Evolutionary conservation across 2,113 vertebrate species (phyloP), one percentile per base, ranked within the genome.

Genomic region (Eptesicus fuscus): DNA sequence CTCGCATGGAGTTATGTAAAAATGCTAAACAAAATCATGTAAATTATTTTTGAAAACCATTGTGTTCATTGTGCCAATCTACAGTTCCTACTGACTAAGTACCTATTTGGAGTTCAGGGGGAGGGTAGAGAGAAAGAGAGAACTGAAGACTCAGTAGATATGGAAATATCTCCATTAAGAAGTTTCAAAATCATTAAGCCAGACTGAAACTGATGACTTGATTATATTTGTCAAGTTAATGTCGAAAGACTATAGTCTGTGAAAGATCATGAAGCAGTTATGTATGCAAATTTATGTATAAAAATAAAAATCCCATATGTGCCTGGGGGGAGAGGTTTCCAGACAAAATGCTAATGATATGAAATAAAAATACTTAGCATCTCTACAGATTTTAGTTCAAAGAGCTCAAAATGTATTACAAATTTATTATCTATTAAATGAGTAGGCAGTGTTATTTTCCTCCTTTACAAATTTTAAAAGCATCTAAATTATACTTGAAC

Each of bases 271-370:
- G 51, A 96, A 92, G 56, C 61, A 69, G 23, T 90, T 96, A 96
- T 96, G 90, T 96, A 96, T 97, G 95, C 92, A 97, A 97, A 97
- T 97, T 90, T 93, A 96, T 97, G 63, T 47, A 95, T 90, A 96
- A 96, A 97, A 97, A 95, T 95, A 90, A 96, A 93, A 97, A 73
- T 49, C 82, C 90, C 95, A 96, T 97, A 95, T 95, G 95, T 67
- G 93, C 63, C 73, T 95, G 44, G 49, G 90, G 71, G 83, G 90
- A 95, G 51, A 92, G 35, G 30, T 83, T 97, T 95, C 82, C 16
- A 94, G 88, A 69, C 82, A 97, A 97, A 95, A 96, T 97, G 93
- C 80, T 97, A 95, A 95, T 86, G 83, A 71, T 89, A 71, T 7
- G 40, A 94, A 73, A 94, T 86, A 94, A 90, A 83, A 92, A 93